Base-by-base conservation (phyloP, 2,797 vertebrate species). In the Semaprochilodus insignis region DNA sequence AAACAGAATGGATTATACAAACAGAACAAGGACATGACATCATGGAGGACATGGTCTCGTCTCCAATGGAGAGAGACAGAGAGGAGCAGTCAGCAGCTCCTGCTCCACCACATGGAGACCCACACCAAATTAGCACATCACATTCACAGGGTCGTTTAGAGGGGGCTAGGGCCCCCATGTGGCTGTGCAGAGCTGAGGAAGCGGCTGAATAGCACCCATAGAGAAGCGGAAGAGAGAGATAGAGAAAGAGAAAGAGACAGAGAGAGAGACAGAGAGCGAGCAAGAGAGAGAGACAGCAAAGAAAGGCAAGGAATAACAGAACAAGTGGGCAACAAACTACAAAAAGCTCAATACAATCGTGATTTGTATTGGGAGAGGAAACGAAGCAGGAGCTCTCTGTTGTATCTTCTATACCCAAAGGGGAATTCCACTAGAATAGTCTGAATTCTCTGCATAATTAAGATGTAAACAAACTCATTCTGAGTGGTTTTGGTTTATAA, bases 1-100 rank as follows among this genome's bases (percentile, higher is more conserved):
- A 89, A 97, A 97, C 94, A 97, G 84, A 95, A 95, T 95, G 94
- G 92, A 95, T 96, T 95, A 95, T 94, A 95, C 94, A 95, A 82
- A 94, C 92, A 93, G 65, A 87, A 90, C 90, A 87, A 91, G 81
- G 94, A 95, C 94, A 90, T 82, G 77, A 90, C 90, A 93, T 89
- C 59, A 93, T 93, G 92, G 89, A 89, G 67, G 88, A 89, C 88
- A 87, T 83, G 57, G 83, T 82, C 81, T 83, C 63, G 83, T 82
- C 81, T 79, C 79, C 80, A 81, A 85, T 0, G 82, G 67, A 59
- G 80, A 85, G 65, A 79, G 74, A 81, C 52, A 84, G 67, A 81
- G 62, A 14, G 69, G 66, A 75, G 44, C 55, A 81, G 72, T 75
- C 74, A 81, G 85, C 77, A 36, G 82, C 63, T 87, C 66, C 74